phyloP scores from a whole-genome alignment of 2,888 invertebrate species.

The Erebia ligea region DNA sequence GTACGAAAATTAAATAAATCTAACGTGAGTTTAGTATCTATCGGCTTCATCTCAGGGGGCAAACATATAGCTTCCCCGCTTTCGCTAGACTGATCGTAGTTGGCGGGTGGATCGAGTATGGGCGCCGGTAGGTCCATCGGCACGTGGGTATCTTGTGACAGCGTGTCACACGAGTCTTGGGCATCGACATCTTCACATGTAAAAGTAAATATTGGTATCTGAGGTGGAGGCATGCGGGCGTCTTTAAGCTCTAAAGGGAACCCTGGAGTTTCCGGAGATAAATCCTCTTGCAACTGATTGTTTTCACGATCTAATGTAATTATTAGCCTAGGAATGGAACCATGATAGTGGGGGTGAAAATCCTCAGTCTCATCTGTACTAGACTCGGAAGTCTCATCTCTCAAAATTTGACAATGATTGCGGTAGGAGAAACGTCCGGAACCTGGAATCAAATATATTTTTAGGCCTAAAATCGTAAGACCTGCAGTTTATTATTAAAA shows the following conservation, averaged over 20 bases:
- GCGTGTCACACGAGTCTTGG: constrained; percentile 48
- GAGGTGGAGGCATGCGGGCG: constrained; percentile 50
- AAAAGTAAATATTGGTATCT: constrained; percentile 73
- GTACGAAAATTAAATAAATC: constrained; percentile 62
- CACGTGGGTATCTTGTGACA: constrained; percentile 49
- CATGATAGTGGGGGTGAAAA: constrained; percentile 64
- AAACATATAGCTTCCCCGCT: constrained; percentile 61
- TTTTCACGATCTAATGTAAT: constrained; percentile 73
- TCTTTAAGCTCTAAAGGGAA: constrained; percentile 63
- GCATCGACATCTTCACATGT: constrained; percentile 76
- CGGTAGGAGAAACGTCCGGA: constrained; percentile 63
- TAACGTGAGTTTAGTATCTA: constrained; percentile 68
- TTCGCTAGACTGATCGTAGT: constrained; percentile 64
- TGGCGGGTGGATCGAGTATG: constrained; percentile 56
- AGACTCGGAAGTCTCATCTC: constrained; percentile 72
- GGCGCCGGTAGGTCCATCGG: constrained; percentile 55
- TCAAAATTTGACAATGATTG: constrained; percentile 59
- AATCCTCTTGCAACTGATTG: constrained; percentile 66
- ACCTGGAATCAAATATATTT: constrained; percentile 64
- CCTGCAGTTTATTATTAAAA: constrained; percentile 8
- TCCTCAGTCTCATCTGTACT: constrained; percentile 73
- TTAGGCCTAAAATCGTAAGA: constrained; percentile 38
- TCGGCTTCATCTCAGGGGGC: constrained; percentile 73
- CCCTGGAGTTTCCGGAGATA: constrained; percentile 71
- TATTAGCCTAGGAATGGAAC: constrained; percentile 73